phyloP scores from a whole-genome alignment of 1,140 invertebrate species.

The Mizuhopecten yessoensis region DNA sequence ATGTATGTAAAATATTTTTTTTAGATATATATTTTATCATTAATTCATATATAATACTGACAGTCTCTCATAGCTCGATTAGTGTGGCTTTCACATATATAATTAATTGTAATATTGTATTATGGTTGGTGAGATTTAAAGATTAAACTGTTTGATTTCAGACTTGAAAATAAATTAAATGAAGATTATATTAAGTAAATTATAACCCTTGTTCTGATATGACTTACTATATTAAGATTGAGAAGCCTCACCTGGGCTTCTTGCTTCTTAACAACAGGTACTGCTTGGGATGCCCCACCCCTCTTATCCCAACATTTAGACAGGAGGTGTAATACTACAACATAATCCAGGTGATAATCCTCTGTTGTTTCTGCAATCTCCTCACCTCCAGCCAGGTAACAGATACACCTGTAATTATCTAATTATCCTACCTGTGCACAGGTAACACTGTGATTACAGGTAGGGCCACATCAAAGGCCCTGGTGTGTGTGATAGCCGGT shows the following conservation, averaged over 20 bases:
- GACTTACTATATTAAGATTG: too few relatives aligned
- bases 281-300: slow-evolving; percentile 20
- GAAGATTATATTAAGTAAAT: too few relatives aligned
- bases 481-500: not conserved
- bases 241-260: not conserved
- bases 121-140: too few relatives aligned
- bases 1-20: too few relatives aligned
- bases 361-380: not conserved
- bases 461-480: slow-evolving; percentile 21
- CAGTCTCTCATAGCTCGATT: too few relatives aligned
- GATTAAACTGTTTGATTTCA: too few relatives aligned
- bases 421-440: not conserved
- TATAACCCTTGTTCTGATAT: too few relatives aligned
- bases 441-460: slow-evolving; percentile 25
- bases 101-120: too few relatives aligned
- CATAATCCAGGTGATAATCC: slow-evolving; percentile 18
- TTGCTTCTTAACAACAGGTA: not conserved
- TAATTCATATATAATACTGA: too few relatives aligned
- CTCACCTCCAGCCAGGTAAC: not conserved
- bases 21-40: too few relatives aligned
- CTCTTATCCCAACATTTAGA: not conserved
- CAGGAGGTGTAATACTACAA: not conserved
- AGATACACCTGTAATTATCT: slow-evolving; percentile 33
- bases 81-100: too few relatives aligned
- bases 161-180: too few relatives aligned